A percentile compares a stretch with the other conserved stretches of the same genome.
Evolutionary conservation across 2,888 invertebrate species (phyloP).

Genomic region (Drosophila bunnanda): DNA sequence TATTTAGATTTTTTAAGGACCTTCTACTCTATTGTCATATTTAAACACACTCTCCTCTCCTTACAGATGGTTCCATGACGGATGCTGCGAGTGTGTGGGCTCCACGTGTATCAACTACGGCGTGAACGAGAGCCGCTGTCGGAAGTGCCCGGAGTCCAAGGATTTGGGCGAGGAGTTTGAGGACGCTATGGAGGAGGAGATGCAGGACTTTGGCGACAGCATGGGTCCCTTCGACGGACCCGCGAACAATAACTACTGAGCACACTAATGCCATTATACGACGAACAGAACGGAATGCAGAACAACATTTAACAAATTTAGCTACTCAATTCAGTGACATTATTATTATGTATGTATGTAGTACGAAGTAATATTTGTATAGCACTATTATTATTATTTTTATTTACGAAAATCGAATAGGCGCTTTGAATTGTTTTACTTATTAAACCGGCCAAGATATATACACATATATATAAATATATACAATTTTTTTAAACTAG

Average conservation of each 20-base stretch:
- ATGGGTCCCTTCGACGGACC: slow-evolving; percentile 85
- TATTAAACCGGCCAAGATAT: slow-evolving; percentile 52
- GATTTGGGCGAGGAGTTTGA: slow-evolving; percentile 86
- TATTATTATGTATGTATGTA: slow-evolving; percentile 68
- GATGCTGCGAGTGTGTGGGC: slow-evolving; percentile 97
- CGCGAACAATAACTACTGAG: slow-evolving; percentile 81
- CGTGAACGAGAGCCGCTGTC: slow-evolving; percentile 92
- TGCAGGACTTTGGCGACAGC: slow-evolving; percentile 87
- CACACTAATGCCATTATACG: slow-evolving; percentile 68
- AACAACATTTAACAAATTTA: slow-evolving; percentile 68
- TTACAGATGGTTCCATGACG: slow-evolving; percentile 94
- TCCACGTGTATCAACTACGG: slow-evolving; percentile 95
- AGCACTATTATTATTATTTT: slow-evolving; percentile 74
- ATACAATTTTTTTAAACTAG: slow-evolving; percentile 17
- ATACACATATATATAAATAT: slow-evolving; percentile 13
- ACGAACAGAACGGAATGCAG: slow-evolving; percentile 39
- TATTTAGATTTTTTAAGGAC: background rate
- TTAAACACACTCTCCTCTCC: background rate
- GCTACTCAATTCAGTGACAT: slow-evolving; percentile 78
- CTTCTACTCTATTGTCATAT: background rate
- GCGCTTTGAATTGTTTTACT: slow-evolving; percentile 62
- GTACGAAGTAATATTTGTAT: slow-evolving; percentile 78
- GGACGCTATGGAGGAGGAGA: slow-evolving; percentile 82
- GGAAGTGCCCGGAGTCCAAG: slow-evolving; percentile 88
- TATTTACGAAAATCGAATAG: slow-evolving; percentile 48